phyloP scores from a whole-genome alignment of 2,113 vertebrate species.

The Lampris megalopsis region DNA sequence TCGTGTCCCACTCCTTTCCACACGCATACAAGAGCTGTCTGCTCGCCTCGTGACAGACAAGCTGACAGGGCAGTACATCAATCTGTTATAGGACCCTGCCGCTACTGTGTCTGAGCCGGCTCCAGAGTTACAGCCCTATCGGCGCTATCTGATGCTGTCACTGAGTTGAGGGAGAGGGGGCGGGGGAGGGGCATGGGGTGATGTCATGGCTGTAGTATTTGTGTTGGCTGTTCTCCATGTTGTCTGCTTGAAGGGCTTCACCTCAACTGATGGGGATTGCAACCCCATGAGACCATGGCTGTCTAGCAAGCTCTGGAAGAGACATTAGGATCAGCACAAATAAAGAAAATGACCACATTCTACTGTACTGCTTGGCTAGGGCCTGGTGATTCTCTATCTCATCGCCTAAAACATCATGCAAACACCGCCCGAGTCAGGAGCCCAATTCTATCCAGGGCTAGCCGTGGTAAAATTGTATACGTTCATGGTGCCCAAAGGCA shows the following conservation, averaged over 20 bases:
- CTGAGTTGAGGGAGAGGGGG: slow-evolving; percentile 11
- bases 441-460: too few species aligned
- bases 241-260: slow-evolving; percentile 32
- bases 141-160: slow-evolving; percentile 36
- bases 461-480: too few species aligned
- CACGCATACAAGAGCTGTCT: slow-evolving; percentile 34
- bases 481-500: too few species aligned
- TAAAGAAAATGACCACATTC: too few species aligned
- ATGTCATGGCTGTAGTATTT: slow-evolving; percentile 67
- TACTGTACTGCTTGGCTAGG: not conserved
- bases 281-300: slow-evolving; percentile 17
- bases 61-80: slow-evolving; percentile 51
- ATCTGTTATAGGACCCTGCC: not conserved
- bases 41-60: slow-evolving; percentile 36
- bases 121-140: slow-evolving; percentile 1
- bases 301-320: slow-evolving; percentile 29
- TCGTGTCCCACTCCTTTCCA: not conserved
- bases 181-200: slow-evolving; percentile 36
- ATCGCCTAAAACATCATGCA: not conserved
- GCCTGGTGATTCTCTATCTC: not conserved
- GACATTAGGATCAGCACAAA: slow-evolving; percentile 7
- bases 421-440: not conserved
- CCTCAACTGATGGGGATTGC: slow-evolving; percentile 40
- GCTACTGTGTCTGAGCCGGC: slow-evolving; percentile 32
- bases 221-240: slow-evolving; percentile 44